phyloP scores from a whole-genome alignment of 1,140 invertebrate species.

The Drosophila azteca region DNA sequence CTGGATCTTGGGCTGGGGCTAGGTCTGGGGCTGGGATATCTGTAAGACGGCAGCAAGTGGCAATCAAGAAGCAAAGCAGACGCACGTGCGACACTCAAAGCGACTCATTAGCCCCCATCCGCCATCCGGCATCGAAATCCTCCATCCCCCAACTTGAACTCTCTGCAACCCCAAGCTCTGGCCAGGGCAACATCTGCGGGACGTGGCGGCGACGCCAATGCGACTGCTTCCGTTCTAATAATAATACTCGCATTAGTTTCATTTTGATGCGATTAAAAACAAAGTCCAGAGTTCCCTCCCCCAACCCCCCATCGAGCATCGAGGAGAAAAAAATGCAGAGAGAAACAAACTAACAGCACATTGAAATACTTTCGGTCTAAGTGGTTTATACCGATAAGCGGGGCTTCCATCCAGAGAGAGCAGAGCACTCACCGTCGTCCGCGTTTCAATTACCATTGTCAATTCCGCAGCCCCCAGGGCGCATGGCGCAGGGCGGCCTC shows the following conservation, averaged over 20 bases:
- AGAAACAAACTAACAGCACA: conserved; percentile 47
- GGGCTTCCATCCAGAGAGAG: conserved; percentile 21
- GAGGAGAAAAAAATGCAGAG: conserved; percentile 4
- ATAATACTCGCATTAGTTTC: conserved; percentile 77
- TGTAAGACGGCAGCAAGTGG: conserved; percentile 49
- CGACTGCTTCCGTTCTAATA: conserved; percentile 66
- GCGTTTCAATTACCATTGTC: conserved; percentile 77
- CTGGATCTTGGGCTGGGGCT: no score
- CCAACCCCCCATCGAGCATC: neutral
- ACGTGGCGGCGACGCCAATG: conserved; percentile 11
- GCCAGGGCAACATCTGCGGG: conserved; percentile 28
- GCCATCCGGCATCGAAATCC: neutral
- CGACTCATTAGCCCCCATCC: conserved; percentile 67
- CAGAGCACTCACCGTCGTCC: conserved; percentile 62
- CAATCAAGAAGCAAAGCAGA: conserved; percentile 44
- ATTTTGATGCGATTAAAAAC: conserved; percentile 73
- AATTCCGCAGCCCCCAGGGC: conserved; percentile 37
- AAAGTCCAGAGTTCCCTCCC: conserved; percentile 23
- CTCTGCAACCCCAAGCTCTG: conserved; percentile 6
- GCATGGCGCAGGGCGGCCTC: neutral
- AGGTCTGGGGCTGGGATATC: neutral
- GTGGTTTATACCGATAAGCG: conserved; percentile 76
- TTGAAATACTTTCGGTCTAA: conserved; percentile 61
- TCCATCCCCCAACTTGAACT: neutral
- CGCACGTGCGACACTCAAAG: conserved; percentile 76